Base-by-base conservation (phyloP, 2,888 invertebrate species). In the Drosophila vallismaia region DNA sequence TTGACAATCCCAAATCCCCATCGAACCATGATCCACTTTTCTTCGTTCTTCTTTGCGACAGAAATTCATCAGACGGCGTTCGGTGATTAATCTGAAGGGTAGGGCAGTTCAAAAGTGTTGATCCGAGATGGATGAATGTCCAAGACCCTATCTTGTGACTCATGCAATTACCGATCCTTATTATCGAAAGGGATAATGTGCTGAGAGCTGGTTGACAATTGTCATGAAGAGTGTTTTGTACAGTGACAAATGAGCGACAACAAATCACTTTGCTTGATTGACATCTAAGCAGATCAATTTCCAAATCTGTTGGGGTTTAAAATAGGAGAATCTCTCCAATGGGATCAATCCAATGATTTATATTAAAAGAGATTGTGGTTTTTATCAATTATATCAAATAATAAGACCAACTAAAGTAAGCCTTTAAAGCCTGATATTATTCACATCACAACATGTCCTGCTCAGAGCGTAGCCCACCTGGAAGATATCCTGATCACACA, bases 161-260 rank as follows among this genome's bases (percentile, higher is more conserved):
- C 71, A 55, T 42, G 51, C 51, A 45, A 60, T 45, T 56, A 54
- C 36, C 38, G 26, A 48, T 62, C 31, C 55, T 49, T 24, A 29
- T 66, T 67, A 67, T 55, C 66, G 46, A 7, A 6, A 31, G 8
- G 63, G 51, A 29, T 24, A 7, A 33, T 36, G 40, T 53, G 50
- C 28, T 8, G 33, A 48, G 53, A 4, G 48, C 36, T 38, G 28
- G 48, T 42, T 53, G 52, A 60, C 60, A 70, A 54, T 50, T 49
- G 28, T 19, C 28, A 58, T 58, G 81, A 75, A 40, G 74, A 72
- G 78, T 66, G 64, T 84, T 84, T 82, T 86, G 77, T 72, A 68
- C 73, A 64, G 42, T 80, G 83, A 86, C 87, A 87, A 87, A 88
- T 87, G 80, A 56, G 71, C 54, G 77, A 71, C 88, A 79, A 88